Conservation (phyloP, 30 jellyfish, hydroid and myxozoan genomes). For the Mastigias papua region DNA sequence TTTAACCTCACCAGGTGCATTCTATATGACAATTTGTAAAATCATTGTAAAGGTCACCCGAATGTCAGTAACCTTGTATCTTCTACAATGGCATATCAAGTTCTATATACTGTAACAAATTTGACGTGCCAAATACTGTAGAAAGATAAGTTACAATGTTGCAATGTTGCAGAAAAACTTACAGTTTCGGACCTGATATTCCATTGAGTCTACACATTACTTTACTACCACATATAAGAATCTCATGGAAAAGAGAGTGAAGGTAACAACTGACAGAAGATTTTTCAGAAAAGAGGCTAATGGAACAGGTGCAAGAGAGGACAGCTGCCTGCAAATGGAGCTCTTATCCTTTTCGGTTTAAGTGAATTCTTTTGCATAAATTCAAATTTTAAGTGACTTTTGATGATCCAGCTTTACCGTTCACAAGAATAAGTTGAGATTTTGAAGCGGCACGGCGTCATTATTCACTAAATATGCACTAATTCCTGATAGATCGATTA, state of each 20-base stretch:
- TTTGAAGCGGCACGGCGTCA: conserved; percentile 26
- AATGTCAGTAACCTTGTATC: no score
- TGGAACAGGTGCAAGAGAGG: background rate
- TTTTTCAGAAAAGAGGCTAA: background rate
- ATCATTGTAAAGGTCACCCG: no score
- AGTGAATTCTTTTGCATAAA: conserved; percentile 34
- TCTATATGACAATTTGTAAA: no score
- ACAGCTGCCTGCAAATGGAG: background rate
- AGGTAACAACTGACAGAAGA: background rate
- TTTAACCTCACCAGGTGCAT: no score
- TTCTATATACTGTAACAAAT: no score
- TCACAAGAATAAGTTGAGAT: conserved; percentile 35
- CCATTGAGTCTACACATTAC: no score
- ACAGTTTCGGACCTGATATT: no score
- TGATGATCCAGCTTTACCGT: conserved; percentile 55
- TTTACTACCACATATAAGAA: no score
- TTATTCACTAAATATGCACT: background rate
- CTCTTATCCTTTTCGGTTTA: background rate
- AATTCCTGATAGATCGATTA: background rate
- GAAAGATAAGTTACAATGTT: no score
- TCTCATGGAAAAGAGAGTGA: background rate
- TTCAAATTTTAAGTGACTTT: conserved; percentile 36
- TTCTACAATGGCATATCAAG: no score
- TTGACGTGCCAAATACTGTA: no score
- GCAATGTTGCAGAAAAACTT: no score